phyloP scores from a whole-genome alignment of 2,113 vertebrate species.

The Chamaetylas fuelleborni region DNA sequence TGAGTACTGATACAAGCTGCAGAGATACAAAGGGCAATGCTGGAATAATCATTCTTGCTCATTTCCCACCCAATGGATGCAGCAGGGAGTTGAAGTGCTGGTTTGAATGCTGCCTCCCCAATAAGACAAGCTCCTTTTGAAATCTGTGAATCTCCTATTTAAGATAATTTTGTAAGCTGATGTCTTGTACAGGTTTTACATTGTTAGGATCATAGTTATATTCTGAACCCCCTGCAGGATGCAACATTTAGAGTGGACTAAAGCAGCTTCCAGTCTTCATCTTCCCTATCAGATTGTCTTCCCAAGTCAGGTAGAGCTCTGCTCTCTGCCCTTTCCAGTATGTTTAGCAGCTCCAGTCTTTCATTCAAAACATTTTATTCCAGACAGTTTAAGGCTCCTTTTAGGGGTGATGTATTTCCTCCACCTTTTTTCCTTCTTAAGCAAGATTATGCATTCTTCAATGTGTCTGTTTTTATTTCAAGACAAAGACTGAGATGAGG shows the following conservation, averaged over 20 bases:
- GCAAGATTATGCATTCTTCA: not conserved
- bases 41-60: not conserved
- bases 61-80: not conserved
- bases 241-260: not conserved
- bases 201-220: not conserved
- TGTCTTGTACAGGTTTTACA: not conserved
- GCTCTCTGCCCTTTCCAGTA: not conserved
- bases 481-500: not conserved
- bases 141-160: not conserved
- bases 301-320: not conserved
- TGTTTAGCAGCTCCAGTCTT: not conserved
- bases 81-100: not conserved
- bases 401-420: not conserved
- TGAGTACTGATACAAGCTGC: not conserved
- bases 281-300: not conserved
- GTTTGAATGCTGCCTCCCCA: not conserved
- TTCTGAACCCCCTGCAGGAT: not conserved
- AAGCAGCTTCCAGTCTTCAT: not conserved
- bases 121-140: not conserved
- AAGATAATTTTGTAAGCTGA: not conserved
- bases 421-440: not conserved
- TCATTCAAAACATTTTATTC: not conserved
- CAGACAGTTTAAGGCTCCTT: not conserved
- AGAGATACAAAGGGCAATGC: not conserved
- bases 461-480: not conserved